These are phyloP conservation scores for Coracias cyanogaster DNA, from an alignment of 2,797 vertebrate species.

Conservation along the genomic window DNA sequence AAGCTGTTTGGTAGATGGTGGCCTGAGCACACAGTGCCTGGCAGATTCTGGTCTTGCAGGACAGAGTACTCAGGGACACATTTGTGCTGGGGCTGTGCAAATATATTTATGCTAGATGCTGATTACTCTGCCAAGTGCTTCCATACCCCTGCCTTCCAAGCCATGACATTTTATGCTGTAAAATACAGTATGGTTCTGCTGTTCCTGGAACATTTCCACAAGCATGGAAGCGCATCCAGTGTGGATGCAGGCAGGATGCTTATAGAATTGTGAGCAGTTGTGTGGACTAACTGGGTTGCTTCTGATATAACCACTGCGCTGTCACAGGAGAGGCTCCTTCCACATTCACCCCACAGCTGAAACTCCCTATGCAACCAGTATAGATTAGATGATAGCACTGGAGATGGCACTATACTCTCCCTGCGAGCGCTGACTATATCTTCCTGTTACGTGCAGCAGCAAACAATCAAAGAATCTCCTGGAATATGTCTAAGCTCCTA, in stretches of 20 bases:
- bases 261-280: neutral
- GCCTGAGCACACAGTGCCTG: neutral
- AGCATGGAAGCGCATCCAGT: neutral
- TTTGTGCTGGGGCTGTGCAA: neutral
- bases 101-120: neutral
- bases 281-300: neutral
- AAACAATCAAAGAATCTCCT: neutral
- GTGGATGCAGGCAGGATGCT: neutral
- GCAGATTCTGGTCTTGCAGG: neutral
- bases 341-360: neutral
- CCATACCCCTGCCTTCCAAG: neutral
- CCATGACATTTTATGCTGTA: neutral
- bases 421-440: neutral
- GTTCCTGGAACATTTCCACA: neutral
- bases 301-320: neutral
- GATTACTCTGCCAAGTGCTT: neutral
- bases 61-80: neutral
- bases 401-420: neutral
- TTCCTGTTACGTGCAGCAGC: fast-evolving
- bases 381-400: neutral
- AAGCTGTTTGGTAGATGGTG: neutral
- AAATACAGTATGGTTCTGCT: neutral
- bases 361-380: fast-evolving
- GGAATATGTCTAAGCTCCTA: neutral
- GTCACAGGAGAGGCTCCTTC: neutral